Base-by-base conservation (phyloP, 2,797 vertebrate genomes). In the Danio aesculapii region DNA sequence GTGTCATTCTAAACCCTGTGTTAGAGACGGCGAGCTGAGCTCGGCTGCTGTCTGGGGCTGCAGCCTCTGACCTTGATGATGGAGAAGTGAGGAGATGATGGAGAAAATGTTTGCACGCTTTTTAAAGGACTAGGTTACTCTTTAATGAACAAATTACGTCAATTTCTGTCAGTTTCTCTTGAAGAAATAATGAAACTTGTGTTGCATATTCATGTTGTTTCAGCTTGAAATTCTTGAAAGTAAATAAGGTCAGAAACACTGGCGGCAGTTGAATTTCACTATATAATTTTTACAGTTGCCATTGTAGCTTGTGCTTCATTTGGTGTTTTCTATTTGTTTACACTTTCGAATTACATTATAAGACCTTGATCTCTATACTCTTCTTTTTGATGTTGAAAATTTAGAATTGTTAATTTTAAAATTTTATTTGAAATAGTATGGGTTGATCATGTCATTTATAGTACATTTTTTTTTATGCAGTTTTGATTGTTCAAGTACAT, bases 1-100 rank as follows among this genome's bases (percentile, higher is more conserved):
- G 77, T 80, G 76, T 84, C 80, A 82, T 84, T 83, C 80, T 80
- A 84, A 86, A 81, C 79, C 80, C 57, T 16, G 39, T n/a, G 16
- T 59, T 53, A 72, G 57, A 75, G 49, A 67, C 64, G 39, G 68
- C 41, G 76, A 72, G 72, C 59, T 47, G 12, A 59, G 49, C 52
- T 78, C 59, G 67, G 53, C 68, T 77, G 57, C 73, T 82, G 76
- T 82, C 79, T 81, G 79, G 67, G 46, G 68, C 83, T 84, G 49
- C 61, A 77, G 66, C 61, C 55, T 73, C 62, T 84, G 78, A 81
- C 79, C 78, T 84, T 83, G 82, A 74, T 70, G 77, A 83, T 63
- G 57, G 69, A 83, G n/a, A 52, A 79, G 49, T 75, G 52, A 80
- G 61, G 64, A 70, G 53, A 64, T 41, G 63, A 68, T 59, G 77